These are phyloP conservation scores for Phrynocephalus guinanensis DNA, from an alignment of 2,797 vertebrate genomes.

Conservation along the genomic window DNA sequence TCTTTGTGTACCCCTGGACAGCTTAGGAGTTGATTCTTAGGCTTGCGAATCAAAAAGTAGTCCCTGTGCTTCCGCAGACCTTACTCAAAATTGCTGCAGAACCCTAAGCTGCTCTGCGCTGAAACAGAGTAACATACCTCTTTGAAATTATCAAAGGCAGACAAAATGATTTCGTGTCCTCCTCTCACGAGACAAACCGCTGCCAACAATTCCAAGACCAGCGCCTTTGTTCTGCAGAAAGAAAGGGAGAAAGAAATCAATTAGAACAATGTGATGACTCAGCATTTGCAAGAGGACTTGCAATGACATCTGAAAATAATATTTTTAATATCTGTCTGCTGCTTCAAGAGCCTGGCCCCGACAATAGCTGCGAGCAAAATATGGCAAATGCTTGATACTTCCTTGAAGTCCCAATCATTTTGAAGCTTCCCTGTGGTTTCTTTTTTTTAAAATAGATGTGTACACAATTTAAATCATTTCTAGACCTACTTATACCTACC, in stretches of 20 bases:
- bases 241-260: slow-evolving; percentile 25
- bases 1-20: neutral
- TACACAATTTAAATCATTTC: slow-evolving; percentile 23
- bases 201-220: slow-evolving; percentile 92
- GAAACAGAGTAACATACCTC: slow-evolving; percentile 80
- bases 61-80: neutral
- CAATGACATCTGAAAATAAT: slow-evolving; percentile 9
- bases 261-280: neutral
- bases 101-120: accelerated
- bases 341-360: neutral
- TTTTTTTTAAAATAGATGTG: neutral
- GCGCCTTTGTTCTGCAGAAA: slow-evolving; percentile 90
- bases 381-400: neutral
- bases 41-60: neutral
- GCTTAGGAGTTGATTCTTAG: neutral
- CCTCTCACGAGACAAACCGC: slow-evolving; percentile 96
- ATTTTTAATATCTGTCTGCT: accelerated
- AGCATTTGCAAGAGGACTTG: neutral
- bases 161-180: slow-evolving; percentile 95
- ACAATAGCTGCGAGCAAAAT: accelerated
- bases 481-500: neutral
- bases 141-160: slow-evolving; percentile 96
- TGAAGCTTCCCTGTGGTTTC: neutral
- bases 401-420: neutral
- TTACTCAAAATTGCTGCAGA: neutral